A percentile compares a stretch with the other conserved stretches of the same genome.
Evolutionary conservation across 2,797 vertebrate species (phyloP).

Genomic region (Apogon hyalosoma): DNA sequence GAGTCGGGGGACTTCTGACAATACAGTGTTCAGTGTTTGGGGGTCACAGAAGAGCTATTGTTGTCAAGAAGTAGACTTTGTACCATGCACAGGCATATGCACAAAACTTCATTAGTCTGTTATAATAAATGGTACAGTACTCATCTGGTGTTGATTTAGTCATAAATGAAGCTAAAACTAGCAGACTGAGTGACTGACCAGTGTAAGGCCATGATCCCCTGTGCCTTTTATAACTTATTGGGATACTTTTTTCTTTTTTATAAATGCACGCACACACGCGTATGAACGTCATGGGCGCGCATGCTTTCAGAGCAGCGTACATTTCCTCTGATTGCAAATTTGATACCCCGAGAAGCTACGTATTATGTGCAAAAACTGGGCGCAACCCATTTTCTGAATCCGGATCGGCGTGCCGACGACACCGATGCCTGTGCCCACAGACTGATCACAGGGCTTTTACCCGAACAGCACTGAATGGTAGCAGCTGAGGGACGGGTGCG

Average conservation of each 20-base stretch:
- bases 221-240: constrained; percentile 48
- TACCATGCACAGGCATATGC: no score
- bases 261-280: constrained; percentile 37
- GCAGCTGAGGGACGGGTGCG: constrained; percentile 76
- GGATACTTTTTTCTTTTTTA: constrained; percentile 35
- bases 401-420: constrained; percentile 80
- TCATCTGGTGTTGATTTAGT: no score
- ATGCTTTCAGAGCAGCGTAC: constrained; percentile 40
- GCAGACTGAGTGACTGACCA: no score
- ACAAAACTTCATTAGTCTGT: no score
- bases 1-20: no score
- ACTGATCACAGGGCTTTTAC: constrained; percentile 76
- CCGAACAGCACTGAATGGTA: constrained; percentile 78
- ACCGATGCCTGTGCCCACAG: constrained; percentile 73
- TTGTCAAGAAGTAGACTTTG: no score
- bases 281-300: constrained; percentile 50
- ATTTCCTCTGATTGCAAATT: constrained; percentile 51
- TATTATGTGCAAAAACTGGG: constrained; percentile 73
- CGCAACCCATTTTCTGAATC: constrained; percentile 82
- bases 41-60: no score
- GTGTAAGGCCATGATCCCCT: no score
- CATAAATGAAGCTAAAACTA: no score
- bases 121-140: no score
- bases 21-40: no score
- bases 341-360: constrained; percentile 68